Evolutionary conservation across 2,797 vertebrate species (phyloP).

Genomic region (Acipenser oxyrinchus): DNA sequence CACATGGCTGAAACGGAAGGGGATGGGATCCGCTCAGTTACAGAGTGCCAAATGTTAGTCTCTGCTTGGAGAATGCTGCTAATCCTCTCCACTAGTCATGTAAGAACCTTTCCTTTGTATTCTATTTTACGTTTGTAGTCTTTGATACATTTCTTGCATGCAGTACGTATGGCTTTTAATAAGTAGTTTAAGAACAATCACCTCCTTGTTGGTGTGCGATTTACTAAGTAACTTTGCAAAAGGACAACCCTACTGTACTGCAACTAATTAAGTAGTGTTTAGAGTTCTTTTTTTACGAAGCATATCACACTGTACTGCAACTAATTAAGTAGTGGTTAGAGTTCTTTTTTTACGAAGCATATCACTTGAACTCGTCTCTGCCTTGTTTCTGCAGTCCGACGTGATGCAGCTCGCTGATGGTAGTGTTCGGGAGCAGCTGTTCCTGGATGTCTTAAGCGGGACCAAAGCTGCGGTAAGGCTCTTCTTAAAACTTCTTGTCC

Average conservation of each 20-base stretch:
- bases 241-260: too few relatives aligned
- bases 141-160: too few relatives aligned
- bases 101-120: conserved; percentile 36
- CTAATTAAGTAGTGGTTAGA: too few relatives aligned
- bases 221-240: too few relatives aligned
- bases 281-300: too few relatives aligned
- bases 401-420: conserved; percentile 82
- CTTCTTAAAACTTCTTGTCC: neutral
- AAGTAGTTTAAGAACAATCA: too few relatives aligned
- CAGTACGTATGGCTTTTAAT: too few relatives aligned
- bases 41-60: conserved; percentile 86
- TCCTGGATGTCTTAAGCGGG: conserved; percentile 82
- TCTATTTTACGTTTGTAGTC: too few relatives aligned
- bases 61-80: conserved; percentile 92
- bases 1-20: conserved; percentile 76
- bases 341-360: too few relatives aligned
- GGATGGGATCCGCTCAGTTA: conserved; percentile 60
- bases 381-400: conserved; percentile 59
- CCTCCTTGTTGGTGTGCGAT: too few relatives aligned
- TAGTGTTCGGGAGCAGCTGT: conserved; percentile 69
- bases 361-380: neutral
- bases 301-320: too few relatives aligned
- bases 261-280: too few relatives aligned
- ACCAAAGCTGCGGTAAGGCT: conserved; percentile 79
- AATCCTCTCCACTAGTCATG: conserved; percentile 80